phyloP scores from a whole-genome alignment of 2,797 vertebrate genomes.

The Artibeus jamaicensis region DNA sequence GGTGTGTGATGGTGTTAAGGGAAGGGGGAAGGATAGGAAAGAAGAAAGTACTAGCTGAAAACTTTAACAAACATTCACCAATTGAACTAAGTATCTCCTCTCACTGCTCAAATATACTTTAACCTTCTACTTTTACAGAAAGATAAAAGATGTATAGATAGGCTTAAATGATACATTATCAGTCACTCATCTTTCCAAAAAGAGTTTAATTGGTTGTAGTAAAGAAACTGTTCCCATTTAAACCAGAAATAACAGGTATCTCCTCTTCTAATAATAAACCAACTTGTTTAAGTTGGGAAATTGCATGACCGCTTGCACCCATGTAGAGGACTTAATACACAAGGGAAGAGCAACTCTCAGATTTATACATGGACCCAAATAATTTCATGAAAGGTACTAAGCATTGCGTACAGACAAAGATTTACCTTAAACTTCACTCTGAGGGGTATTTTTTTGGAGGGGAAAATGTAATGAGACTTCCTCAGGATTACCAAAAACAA shows the following conservation, averaged over 20 bases:
- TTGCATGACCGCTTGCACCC: conserved; percentile 40
- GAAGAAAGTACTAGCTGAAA: conserved; percentile 64
- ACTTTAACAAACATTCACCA: conserved; percentile 66
- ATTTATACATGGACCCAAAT: conserved; percentile 21
- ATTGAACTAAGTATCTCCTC: conserved; percentile 62
- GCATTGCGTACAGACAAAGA: conserved; percentile 43
- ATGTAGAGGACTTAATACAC: neutral
- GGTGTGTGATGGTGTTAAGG: conserved; percentile 52
- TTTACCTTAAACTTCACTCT: conserved; percentile 43
- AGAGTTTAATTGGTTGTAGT: conserved; percentile 42
- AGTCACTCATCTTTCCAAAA: conserved; percentile 63
- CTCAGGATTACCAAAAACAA: conserved; percentile 33
- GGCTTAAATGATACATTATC: conserved; percentile 54
- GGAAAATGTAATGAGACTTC: neutral
- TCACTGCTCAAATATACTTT: conserved; percentile 59
- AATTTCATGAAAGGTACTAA: conserved; percentile 38
- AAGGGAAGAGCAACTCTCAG: conserved; percentile 59
- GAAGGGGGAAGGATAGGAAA: conserved; percentile 61
- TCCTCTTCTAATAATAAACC: conserved; percentile 45
- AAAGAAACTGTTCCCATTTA: conserved; percentile 62
- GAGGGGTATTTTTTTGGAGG: neutral
- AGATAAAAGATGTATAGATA: conserved; percentile 56
- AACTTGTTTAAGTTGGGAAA: conserved; percentile 57
- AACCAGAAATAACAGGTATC: conserved; percentile 51
- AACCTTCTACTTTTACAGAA: conserved; percentile 48